Conservation (phyloP, 2,888 invertebrate genomes). For the Acleris holmiana region DNA sequence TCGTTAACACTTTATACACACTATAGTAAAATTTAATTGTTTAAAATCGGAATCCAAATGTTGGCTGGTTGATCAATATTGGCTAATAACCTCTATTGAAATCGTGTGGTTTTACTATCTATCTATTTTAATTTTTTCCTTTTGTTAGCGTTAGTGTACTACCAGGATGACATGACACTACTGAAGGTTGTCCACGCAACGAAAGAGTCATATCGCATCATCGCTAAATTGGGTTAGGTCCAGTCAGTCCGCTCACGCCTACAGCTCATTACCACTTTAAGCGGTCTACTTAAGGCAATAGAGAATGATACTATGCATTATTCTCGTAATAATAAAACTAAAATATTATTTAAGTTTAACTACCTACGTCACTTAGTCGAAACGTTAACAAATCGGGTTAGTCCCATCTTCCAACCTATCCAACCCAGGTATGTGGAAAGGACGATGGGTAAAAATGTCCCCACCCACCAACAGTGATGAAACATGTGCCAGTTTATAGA, state of each 20-base stretch:
- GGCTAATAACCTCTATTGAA: too few relatives aligned
- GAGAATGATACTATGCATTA: background rate
- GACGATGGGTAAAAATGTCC: too few relatives aligned
- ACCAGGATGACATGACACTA: constrained; percentile 35
- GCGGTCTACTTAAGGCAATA: constrained; percentile 31
- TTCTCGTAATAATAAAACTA: background rate
- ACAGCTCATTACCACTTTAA: constrained; percentile 18
- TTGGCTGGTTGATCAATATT: too few relatives aligned
- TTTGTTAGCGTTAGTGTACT: constrained; percentile 7
- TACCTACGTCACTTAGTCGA: too few relatives aligned
- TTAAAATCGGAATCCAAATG: too few relatives aligned
- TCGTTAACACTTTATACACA: background rate
- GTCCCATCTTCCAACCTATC: too few relatives aligned
- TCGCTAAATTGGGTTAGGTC: constrained; percentile 48
- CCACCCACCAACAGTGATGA: too few relatives aligned
- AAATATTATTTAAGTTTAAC: too few relatives aligned
- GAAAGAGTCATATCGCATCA: constrained; percentile 43
- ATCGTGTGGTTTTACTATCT: background rate
- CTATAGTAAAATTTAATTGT: too few relatives aligned
- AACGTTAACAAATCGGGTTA: too few relatives aligned
- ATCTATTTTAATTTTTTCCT: background rate
- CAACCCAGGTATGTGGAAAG: too few relatives aligned
- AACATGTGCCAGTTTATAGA: too few relatives aligned
- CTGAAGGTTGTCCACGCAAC: constrained; percentile 49
- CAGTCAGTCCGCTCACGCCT: constrained; percentile 39